Conservation (phyloP, 1,140 invertebrate genomes). For the Plodia interpunctella region DNA sequence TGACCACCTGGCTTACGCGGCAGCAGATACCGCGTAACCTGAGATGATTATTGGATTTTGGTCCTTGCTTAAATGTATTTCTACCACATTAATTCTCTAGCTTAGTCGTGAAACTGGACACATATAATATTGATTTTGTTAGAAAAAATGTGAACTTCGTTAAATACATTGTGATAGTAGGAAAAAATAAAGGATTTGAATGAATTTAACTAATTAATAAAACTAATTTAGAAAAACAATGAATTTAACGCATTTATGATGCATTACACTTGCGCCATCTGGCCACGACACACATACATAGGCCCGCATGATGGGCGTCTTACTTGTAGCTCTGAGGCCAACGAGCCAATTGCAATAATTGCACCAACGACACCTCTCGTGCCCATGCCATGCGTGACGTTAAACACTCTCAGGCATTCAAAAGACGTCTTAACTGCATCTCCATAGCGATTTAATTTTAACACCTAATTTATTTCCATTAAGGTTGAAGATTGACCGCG, state of each 20-base stretch:
- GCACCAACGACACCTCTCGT: conserved; percentile 59
- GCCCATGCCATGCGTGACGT: conserved; percentile 42
- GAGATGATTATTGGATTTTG: conserved; percentile 49
- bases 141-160: too few species aligned
- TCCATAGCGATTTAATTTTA: background rate
- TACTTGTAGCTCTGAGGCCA: conserved; percentile 48
- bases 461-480: background rate
- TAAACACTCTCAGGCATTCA: conserved; percentile 28
- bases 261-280: conserved; percentile 1
- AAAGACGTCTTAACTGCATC: conserved; percentile 32
- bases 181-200: too few species aligned
- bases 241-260: too few species aligned
- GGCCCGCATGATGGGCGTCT: conserved; percentile 56
- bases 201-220: too few species aligned
- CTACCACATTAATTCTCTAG: too few species aligned
- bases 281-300: conserved; percentile 19
- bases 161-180: too few species aligned
- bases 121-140: too few species aligned
- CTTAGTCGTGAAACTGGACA: too few species aligned
- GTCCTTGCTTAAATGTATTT: conserved; percentile 24
- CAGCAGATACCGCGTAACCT: conserved; percentile 56
- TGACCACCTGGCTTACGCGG: conserved; percentile 49
- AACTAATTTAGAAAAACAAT: too few species aligned
- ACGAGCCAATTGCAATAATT: conserved; percentile 74
- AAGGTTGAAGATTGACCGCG: conserved; percentile 26